These are phyloP conservation scores for Bacillus rossius DNA, from an alignment of 1,140 invertebrate species.

Conservation along the genomic window DNA sequence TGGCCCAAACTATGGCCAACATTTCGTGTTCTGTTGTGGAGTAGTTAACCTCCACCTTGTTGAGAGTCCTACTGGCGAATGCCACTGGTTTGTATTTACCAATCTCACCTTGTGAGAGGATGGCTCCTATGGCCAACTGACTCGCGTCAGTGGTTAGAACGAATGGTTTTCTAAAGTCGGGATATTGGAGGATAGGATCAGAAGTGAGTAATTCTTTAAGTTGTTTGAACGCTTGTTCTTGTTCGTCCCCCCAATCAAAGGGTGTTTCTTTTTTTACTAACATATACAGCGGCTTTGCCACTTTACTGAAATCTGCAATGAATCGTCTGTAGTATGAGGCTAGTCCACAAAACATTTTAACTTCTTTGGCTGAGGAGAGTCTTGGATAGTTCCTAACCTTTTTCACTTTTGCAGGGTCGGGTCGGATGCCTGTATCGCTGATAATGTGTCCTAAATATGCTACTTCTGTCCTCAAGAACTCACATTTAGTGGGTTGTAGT, in stretches of 20 bases:
- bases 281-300: constrained; percentile 25
- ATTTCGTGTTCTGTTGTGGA: constrained; percentile 29
- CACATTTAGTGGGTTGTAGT: constrained; percentile 31
- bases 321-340: constrained; percentile 27
- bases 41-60: constrained; percentile 32
- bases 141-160: constrained; percentile 21
- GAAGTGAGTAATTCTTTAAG: constrained; percentile 4
- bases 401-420: constrained; percentile 25
- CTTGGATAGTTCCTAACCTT: constrained; percentile 23
- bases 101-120: constrained; percentile 20
- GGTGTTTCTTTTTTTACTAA: constrained; percentile 25
- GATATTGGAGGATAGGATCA: constrained; percentile 12
- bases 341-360: background rate
- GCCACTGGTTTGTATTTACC: constrained; percentile 26
- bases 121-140: constrained; percentile 16
- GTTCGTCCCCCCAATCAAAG: constrained; percentile 14
- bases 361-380: constrained; percentile 13
- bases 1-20: constrained; percentile 24
- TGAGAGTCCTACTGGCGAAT: constrained; percentile 32
- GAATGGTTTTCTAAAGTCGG: constrained; percentile 19
- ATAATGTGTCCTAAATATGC: constrained; percentile 29
- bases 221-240: constrained; percentile 16
- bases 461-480: constrained; percentile 27
- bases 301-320: constrained; percentile 24
- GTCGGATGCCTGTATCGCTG: constrained; percentile 19